Conservation (phyloP, 2,113 vertebrate species). For the Myxocyprinus asiaticus region DNA sequence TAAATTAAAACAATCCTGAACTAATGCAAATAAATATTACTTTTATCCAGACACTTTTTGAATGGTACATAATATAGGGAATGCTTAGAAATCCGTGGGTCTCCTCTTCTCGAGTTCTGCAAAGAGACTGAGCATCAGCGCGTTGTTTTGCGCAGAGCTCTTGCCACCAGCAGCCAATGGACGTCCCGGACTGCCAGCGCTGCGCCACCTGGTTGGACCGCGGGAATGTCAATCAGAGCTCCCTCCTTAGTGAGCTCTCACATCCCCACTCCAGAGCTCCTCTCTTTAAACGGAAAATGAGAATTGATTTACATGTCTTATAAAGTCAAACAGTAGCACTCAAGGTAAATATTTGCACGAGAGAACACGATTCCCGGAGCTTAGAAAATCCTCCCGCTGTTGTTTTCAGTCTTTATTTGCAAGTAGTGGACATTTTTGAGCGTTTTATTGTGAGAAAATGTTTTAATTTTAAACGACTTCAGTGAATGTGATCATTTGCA, state of each 20-base stretch:
- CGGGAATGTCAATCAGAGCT: slow-evolving; percentile 69
- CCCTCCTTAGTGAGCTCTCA: slow-evolving; percentile 68
- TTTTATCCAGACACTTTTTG: slow-evolving; percentile 26
- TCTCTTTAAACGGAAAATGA: slow-evolving; percentile 41
- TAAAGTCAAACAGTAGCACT: slow-evolving; percentile 38
- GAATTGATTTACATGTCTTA: slow-evolving; percentile 49
- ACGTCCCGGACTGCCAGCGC: slow-evolving; percentile 68
- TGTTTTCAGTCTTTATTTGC: background rate
- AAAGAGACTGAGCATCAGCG: slow-evolving; percentile 79
- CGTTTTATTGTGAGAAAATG: too few species aligned
- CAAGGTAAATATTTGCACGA: slow-evolving; percentile 32
- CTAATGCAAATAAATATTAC: slow-evolving; percentile 6
- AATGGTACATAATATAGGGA: slow-evolving; percentile 12
- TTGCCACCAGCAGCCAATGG: slow-evolving; percentile 87
- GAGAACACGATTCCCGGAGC: background rate
- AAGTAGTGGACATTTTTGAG: background rate
- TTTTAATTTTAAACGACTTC: background rate
- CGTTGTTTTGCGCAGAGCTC: slow-evolving; percentile 92
- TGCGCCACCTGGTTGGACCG: slow-evolving; percentile 74
- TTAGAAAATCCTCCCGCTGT: background rate
- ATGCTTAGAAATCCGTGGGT: slow-evolving; percentile 69
- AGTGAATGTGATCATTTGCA: background rate
- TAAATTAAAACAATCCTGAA: background rate
- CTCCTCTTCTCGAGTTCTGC: slow-evolving; percentile 87
- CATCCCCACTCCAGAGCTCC: slow-evolving; percentile 63